Evolutionary conservation across 2,888 invertebrate species (phyloP), one percentile per base, ranked within the genome.

Genomic region (Cyrtodaria siliqua): DNA sequence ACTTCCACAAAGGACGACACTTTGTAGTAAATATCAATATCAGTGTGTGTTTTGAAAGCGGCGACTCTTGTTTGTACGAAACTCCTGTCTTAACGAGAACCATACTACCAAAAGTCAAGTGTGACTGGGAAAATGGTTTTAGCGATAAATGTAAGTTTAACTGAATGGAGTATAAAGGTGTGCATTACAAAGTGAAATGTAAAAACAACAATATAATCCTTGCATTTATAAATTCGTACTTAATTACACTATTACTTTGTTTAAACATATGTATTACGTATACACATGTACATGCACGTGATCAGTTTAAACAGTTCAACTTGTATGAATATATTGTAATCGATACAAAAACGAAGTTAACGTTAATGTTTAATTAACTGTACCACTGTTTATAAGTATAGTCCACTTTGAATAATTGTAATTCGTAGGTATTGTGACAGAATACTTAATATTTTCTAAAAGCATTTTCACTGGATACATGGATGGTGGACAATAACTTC

Each of bases 31-130:
- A 70, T 27, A 12, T 84, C 16, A 78, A 79, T 23, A 62, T 76
- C 57, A 73, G 75, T 55, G 70, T 71, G 8, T 84, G 84, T 67
- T 78, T 75, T 52, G 73, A 76, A 52, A 61, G 59, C 42, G 29
- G 50, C 18, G 56, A 53, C 12, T 40, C 57, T 18, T 82, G 81
- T 53, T 16, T 50, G 4, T 50, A 60, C 8, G 47, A 33, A 14
- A 27, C 68, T 14, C 61, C 52, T 23, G 61, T 78, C 2, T 59
- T 75, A n/a, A 29, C 64, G 1, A 57, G 68, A 27, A 61, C 70
- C 16, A 69, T 71, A 20, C 49, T 82, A 16, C 78, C 78, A 18
- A 82, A 82, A 56, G 23, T 62, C n/a, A 66, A 47, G 18, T 82
- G 81, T 33, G 50, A 57, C n/a, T 82, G 71, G 71, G 57, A 26